Evolutionary conservation across 2,113 vertebrate species (phyloP).

Genomic region (Paradisaea rubra): DNA sequence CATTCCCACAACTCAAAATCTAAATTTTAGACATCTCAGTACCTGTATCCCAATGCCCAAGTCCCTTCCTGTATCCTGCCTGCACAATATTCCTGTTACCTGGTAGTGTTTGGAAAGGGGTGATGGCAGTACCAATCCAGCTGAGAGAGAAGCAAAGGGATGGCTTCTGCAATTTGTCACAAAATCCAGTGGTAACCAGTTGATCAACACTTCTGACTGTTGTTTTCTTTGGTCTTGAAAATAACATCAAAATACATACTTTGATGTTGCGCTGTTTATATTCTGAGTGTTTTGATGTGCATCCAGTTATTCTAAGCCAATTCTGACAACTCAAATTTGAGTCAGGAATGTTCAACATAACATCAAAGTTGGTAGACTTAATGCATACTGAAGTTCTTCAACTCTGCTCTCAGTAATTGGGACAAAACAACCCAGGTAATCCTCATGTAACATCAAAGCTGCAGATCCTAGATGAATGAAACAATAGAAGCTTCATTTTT

Average conservation of each 20-base stretch:
- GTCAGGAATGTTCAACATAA: slow-evolving; percentile 11
- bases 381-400: slow-evolving; percentile 49
- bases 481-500: slow-evolving; percentile 44
- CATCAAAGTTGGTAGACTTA: slow-evolving; percentile 63
- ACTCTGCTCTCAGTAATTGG: slow-evolving; percentile 64
- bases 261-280: neutral
- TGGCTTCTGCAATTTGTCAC: neutral
- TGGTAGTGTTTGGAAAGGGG: neutral
- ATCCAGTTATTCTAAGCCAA: neutral
- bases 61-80: neutral
- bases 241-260: neutral
- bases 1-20: neutral
- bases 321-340: neutral
- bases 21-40: neutral
- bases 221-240: neutral
- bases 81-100: neutral
- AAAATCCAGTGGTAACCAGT: neutral
- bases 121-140: neutral
- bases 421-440: slow-evolving; percentile 70
- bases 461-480: slow-evolving; percentile 46
- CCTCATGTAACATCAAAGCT: slow-evolving; percentile 69
- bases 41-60: neutral
- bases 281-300: neutral
- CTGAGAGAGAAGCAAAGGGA: neutral
- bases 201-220: neutral